These are phyloP conservation scores for Thelaira solivaga DNA, from an alignment of 2,888 invertebrate genomes.

Conservation along the genomic window DNA sequence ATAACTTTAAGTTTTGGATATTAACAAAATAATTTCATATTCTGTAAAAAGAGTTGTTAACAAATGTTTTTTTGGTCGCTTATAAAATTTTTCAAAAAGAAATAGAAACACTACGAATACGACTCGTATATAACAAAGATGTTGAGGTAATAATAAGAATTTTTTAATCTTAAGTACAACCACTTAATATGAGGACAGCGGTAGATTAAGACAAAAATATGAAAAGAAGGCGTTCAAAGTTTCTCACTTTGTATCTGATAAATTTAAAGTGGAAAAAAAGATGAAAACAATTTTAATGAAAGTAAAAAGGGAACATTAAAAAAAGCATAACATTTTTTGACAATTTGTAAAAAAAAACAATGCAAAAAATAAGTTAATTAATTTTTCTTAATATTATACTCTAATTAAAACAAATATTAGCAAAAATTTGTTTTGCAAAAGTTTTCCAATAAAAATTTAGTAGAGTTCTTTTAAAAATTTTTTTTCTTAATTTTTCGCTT, in stretches of 20 bases:
- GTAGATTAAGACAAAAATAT: constrained; percentile 58
- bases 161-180: constrained; percentile 34
- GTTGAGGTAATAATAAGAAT: constrained; percentile 23
- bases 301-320: neutral
- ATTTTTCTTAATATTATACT: too few species aligned
- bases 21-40: constrained; percentile 45
- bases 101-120: neutral
- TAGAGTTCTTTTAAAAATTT: too few species aligned
- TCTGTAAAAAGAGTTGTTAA: constrained; percentile 61
- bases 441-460: too few species aligned
- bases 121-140: constrained; percentile 13
- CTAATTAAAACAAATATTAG: too few species aligned
- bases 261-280: too few species aligned
- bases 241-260: constrained; percentile 53
- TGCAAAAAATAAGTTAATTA: too few species aligned
- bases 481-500: too few species aligned
- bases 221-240: constrained; percentile 56
- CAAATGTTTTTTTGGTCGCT: constrained; percentile 38
- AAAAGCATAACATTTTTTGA: too few species aligned
- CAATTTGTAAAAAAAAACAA: too few species aligned
- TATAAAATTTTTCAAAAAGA: constrained; percentile 16
- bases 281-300: neutral
- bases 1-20: constrained; percentile 2
- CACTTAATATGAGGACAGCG: constrained; percentile 50
- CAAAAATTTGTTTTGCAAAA: too few species aligned